Evolutionary conservation across 2,888 invertebrate species (phyloP).

Genomic region (Lasioglossum marginatum): DNA sequence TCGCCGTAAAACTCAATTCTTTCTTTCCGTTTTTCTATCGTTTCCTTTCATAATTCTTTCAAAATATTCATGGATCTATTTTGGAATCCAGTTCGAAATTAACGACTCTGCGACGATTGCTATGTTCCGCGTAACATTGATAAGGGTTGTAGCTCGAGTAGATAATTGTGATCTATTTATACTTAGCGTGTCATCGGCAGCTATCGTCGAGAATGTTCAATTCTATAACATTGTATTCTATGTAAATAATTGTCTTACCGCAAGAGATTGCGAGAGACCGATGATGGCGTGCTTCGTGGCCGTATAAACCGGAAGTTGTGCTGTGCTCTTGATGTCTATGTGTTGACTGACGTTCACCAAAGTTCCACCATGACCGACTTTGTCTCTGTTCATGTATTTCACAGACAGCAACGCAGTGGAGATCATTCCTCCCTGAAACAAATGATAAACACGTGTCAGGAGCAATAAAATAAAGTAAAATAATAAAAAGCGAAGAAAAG

Average conservation of each 20-base stretch:
- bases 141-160: neutral
- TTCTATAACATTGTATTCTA: neutral
- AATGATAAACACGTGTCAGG: neutral
- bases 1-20: neutral
- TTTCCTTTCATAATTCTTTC: neutral
- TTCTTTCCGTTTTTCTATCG: neutral
- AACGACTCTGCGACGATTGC: neutral
- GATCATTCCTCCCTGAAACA: conserved; percentile 77
- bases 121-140: neutral
- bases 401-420: conserved; percentile 81
- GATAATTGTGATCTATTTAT: conserved; percentile 9
- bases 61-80: neutral
- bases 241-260: conserved; percentile 65
- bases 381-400: conserved; percentile 83
- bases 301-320: conserved; percentile 85
- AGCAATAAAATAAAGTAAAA: neutral
- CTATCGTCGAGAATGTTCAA: neutral
- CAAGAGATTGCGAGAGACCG: conserved; percentile 76
- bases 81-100: neutral
- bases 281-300: conserved; percentile 85
- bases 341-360: conserved; percentile 88
- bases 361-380: conserved; percentile 86
- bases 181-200: neutral
- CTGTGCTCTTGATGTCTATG: conserved; percentile 85
- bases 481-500: neutral